Percentiles rank a stretch among this genome's conserved stretches.
Conservation (phyloP, 2,797 vertebrate species). For the Sebastolobus alascanus region DNA sequence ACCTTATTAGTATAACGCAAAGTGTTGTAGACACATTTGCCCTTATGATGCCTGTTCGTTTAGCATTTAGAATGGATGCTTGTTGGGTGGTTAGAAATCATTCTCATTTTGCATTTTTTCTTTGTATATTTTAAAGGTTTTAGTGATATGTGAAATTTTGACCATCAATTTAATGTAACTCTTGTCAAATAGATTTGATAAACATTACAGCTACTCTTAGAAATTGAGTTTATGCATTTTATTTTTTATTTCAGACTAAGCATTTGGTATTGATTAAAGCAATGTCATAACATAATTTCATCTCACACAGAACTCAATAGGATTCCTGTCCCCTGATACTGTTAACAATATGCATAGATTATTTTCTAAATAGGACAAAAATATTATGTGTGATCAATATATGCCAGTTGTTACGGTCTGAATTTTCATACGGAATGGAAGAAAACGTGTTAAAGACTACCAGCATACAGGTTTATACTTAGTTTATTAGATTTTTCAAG, state of each 20-base stretch:
- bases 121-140: constrained; percentile 23
- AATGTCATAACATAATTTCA: constrained; percentile 20
- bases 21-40: constrained; percentile 27
- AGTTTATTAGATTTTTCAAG: constrained; percentile 4
- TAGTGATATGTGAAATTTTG: neutral
- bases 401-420: constrained; percentile 21
- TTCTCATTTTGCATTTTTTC: constrained; percentile 7
- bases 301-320: constrained; percentile 32
- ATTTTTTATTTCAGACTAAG: constrained; percentile 13
- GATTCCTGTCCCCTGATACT: constrained; percentile 59
- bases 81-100: neutral
- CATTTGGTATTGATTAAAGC: constrained; percentile 25
- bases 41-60: constrained; percentile 1
- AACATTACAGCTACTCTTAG: constrained; percentile 17
- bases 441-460: constrained; percentile 4
- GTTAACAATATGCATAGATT: constrained; percentile 80
- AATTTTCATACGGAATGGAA: constrained; percentile 23
- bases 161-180: constrained; percentile 4
- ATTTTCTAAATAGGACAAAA: constrained; percentile 52
- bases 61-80: constrained; percentile 10
- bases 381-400: constrained; percentile 16
- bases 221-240: constrained; percentile 15
- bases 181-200: constrained; percentile 16
- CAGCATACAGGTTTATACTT: constrained; percentile 23
- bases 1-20: constrained; percentile 24